Evolutionary conservation across 2,888 invertebrate genomes (phyloP).

Genomic region (Drosophila koepferae): DNA sequence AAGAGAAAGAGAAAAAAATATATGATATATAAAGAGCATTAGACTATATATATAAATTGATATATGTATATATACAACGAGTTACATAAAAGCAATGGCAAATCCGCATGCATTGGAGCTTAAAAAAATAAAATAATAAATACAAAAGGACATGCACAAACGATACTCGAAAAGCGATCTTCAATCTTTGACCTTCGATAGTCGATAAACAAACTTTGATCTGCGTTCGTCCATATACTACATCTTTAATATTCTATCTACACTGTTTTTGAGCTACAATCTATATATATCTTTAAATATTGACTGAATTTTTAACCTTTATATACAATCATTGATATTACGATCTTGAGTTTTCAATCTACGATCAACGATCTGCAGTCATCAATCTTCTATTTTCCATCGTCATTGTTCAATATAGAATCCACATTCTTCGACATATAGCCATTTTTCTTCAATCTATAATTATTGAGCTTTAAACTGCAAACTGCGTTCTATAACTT

Average conservation of each 20-base stretch:
- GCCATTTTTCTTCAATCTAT: not conserved
- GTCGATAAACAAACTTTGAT: not conserved
- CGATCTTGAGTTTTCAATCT: not conserved
- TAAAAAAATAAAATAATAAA: not conserved
- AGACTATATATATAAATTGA: conserved; percentile 35
- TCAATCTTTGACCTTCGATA: conserved; percentile 1
- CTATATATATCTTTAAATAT: not conserved
- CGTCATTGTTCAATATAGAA: not conserved
- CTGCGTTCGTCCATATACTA: not conserved
- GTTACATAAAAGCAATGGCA: conserved; percentile 12
- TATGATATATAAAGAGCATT: conserved; percentile 54
- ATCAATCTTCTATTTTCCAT: not conserved
- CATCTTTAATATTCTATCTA: not conserved
- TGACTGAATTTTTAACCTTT: too few species aligned
- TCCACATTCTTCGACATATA: not conserved
- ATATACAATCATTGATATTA: not conserved
- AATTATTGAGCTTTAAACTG: not conserved
- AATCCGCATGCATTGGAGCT: conserved; percentile 16
- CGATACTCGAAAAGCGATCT: conserved; percentile 65
- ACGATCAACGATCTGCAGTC: not conserved
- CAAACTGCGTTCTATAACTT: not conserved
- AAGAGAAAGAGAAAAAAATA: conserved; percentile 15
- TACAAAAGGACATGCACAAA: conserved; percentile 3
- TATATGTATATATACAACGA: conserved; percentile 26
- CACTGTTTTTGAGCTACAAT: not conserved